Evolutionary conservation across 2,113 vertebrate genomes (phyloP).

Genomic region (Cricetomys ansorgei): DNA sequence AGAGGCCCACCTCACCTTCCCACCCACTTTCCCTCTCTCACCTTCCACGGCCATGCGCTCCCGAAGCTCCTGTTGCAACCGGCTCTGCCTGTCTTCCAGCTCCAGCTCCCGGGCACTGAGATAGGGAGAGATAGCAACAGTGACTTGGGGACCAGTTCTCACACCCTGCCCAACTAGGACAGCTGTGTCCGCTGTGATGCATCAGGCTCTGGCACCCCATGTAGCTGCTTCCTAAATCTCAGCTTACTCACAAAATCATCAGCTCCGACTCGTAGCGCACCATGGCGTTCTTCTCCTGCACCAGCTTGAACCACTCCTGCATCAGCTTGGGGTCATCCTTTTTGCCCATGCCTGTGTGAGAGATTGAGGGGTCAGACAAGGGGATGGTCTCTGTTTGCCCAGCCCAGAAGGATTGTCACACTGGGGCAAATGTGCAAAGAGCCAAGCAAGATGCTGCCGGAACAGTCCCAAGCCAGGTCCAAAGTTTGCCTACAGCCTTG

Average conservation of each 20-base stretch:
- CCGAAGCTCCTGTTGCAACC: conserved; percentile 97
- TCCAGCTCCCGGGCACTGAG: conserved; percentile 96
- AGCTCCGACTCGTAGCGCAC: conserved; percentile 99
- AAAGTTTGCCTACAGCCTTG: conserved; percentile 78
- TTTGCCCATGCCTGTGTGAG: conserved; percentile 96
- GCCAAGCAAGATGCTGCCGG: conserved; percentile 88
- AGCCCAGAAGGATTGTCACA: conserved; percentile 79
- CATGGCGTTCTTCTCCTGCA: conserved; percentile 98
- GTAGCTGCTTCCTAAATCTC: not conserved
- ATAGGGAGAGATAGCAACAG: not conserved
- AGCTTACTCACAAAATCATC: conserved; percentile 97
- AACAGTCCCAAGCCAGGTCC: conserved; percentile 85
- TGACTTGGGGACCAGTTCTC: not conserved
- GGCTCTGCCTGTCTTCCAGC: conserved; percentile 98
- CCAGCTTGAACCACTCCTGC: conserved; percentile 99
- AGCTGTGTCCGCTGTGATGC: not conserved
- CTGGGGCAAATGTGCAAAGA: conserved; percentile 89
- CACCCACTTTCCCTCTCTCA: conserved; percentile 58
- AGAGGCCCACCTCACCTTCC: fast-evolving
- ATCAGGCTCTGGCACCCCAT: not conserved
- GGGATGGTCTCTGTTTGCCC: not conserved
- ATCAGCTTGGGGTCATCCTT: conserved; percentile 99
- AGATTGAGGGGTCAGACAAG: conserved; percentile 51
- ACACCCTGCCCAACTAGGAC: not conserved
- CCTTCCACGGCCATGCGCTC: conserved; percentile 99